Evolutionary conservation across 2,888 invertebrate species (phyloP), one percentile per base, ranked within the genome.

Genomic region (Acleris cristana): DNA sequence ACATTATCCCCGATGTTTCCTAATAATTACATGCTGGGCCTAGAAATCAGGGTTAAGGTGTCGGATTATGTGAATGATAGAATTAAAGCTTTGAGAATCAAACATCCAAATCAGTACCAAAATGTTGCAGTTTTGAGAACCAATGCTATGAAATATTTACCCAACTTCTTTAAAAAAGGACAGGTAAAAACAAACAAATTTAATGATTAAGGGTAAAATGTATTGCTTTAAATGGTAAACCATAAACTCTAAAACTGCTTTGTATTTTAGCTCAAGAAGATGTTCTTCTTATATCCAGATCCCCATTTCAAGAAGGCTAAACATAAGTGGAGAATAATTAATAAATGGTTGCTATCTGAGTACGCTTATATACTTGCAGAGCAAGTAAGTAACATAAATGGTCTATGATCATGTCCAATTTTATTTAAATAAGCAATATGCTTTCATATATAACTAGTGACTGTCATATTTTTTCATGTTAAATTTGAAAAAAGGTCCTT

Each of bases 121-220:
- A 99, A 99, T 88, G 96, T 99, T 76, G 98, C 99, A 51, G 99
- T 99, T 75, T 90, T 99, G 58, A 94, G 99, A 73, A 96, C 98
- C 16, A 99, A 99, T 93, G 99, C 99, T 2, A 99, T 99, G 99
- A 99, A 99, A 89, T 99, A 99, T 94, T 94, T 99, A 76, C 99
- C 99, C 2, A 99, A 99, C 87, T 99, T 96, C 88, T 99, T 99
- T 83, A 87, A 93, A 65, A 99, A 99, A 92, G 98, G 96, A 72
- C 99, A 98, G 94, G 97, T 97, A 88, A 70, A 26, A 34, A 44
- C 64, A 49, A 5, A 18, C 64, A 52, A 5, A 48, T 40, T n/a
- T n/a, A 14, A 10, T 4, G 3, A 40, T 40, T 40, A 14, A 14
- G 40, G 10, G 10, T 10, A 40, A 40, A 40, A 4, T 40, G 14